Evolutionary conservation across 2,888 invertebrate genomes (phyloP).

Genomic region (Sturmia bella): DNA sequence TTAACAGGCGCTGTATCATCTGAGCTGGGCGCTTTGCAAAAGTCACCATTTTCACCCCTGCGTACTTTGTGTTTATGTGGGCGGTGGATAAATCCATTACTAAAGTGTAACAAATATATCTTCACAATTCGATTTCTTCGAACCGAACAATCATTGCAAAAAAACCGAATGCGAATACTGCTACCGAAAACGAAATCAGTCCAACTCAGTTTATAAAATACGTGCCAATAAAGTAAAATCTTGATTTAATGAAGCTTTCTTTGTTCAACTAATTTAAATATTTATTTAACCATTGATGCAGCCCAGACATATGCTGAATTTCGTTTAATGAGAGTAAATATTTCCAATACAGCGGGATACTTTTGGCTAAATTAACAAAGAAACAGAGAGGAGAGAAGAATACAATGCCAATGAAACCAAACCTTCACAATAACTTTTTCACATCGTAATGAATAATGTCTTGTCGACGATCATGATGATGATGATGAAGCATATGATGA

Average conservation of each 20-base stretch:
- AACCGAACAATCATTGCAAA: too few species aligned
- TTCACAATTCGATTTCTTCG: too few species aligned
- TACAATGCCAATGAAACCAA: not conserved
- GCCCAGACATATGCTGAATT: conserved; percentile 12
- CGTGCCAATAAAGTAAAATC: not conserved
- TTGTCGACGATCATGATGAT: conserved; percentile 11
- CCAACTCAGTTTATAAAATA: too few species aligned
- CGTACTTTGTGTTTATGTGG: too few species aligned
- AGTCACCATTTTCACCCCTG: too few species aligned
- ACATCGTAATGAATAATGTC: not conserved
- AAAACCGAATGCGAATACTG: too few species aligned
- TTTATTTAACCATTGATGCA: not conserved
- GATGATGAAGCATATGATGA: conserved; percentile 10
- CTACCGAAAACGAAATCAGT: too few species aligned
- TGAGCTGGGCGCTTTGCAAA: too few species aligned
- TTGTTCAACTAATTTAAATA: conserved; percentile 9
- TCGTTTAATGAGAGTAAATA: conserved; percentile 17
- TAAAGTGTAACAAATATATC: too few species aligned
- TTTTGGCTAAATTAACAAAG: conserved; percentile 4
- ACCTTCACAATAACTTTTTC: conserved; percentile 2
- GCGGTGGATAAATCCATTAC: too few species aligned
- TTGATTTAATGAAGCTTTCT: conserved; percentile 44
- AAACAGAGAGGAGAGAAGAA: conserved; percentile 6
- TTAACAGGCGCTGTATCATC: too few species aligned
- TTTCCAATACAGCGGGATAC: not conserved